Conservation (phyloP, 64 coral and sea anemone species). For the Montipora capricornis region DNA sequence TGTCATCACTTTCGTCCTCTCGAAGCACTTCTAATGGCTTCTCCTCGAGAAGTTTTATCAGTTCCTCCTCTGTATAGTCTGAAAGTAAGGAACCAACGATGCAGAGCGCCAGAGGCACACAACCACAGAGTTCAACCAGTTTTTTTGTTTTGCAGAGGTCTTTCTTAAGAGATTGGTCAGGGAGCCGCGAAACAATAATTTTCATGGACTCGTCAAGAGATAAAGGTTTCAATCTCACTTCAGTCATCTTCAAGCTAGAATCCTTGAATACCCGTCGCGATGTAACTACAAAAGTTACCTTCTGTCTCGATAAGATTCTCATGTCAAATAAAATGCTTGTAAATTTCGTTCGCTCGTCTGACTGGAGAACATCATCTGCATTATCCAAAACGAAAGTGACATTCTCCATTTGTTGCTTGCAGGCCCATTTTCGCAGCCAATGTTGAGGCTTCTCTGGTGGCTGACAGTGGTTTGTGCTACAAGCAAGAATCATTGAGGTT, state of each 20-base stretch:
- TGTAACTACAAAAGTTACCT: no score
- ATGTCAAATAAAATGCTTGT: no score
- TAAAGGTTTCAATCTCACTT: no score
- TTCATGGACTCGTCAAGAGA: background rate
- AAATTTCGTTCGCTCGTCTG: no score
- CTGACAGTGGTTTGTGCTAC: constrained; percentile 3
- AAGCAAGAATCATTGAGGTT: constrained; percentile 22
- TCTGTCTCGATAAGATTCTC: no score
- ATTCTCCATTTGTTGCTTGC: background rate
- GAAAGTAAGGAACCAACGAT: constrained; percentile 1
- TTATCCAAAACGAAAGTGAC: constrained; percentile 34
- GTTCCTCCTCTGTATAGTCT: constrained; percentile 6
- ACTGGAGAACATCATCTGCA: no score
- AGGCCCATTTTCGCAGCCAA: constrained; percentile 22
- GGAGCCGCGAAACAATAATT: no score
- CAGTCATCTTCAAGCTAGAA: no score
- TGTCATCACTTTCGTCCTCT: constrained; percentile 13
- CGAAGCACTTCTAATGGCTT: constrained; percentile 27
- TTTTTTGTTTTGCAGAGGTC: background rate
- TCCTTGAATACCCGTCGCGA: no score
- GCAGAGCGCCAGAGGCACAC: constrained; percentile 34
- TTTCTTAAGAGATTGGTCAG: background rate
- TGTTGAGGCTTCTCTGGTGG: constrained; percentile 22
- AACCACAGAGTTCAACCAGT: constrained; percentile 40
- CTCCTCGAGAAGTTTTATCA: background rate